A percentile compares a stretch with the other conserved stretches of the same genome.
Conservation (phyloP, 2,113 vertebrate species). For the Eulemur rufifrons region DNA sequence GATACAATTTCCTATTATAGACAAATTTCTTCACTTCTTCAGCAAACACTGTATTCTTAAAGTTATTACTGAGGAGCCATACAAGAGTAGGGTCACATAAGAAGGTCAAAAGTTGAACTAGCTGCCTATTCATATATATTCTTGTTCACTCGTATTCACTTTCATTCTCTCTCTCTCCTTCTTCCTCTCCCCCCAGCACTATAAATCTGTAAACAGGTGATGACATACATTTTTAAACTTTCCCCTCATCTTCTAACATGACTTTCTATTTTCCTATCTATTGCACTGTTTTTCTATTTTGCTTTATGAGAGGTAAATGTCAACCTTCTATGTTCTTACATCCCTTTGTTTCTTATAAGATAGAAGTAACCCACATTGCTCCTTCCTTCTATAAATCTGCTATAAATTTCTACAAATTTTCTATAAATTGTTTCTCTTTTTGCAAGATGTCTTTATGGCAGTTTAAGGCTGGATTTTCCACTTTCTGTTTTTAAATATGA, state of each 20-base stretch:
- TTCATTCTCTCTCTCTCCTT: neutral
- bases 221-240: neutral
- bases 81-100: neutral
- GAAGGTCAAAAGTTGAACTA: neutral
- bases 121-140: neutral
- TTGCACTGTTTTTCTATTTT: neutral
- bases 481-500: constrained; percentile 17
- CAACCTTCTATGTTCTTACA: neutral
- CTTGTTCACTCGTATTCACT: neutral
- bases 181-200: neutral
- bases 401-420: neutral
- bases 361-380: neutral
- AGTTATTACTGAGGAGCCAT: neutral
- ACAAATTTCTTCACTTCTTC: constrained; percentile 24
- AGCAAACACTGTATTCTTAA: neutral
- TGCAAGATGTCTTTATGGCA: neutral
- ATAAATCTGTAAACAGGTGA: neutral
- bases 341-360: neutral
- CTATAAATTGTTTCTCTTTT: constrained; percentile 8
- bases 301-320: neutral
- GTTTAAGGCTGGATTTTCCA: constrained; percentile 16
- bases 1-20: neutral
- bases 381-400: constrained; percentile 24
- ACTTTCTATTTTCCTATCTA: neutral
- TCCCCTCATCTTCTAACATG: neutral